These are phyloP conservation scores for Arctopsyche grandis DNA, from an alignment of 1,140 invertebrate species.

Conservation along the genomic window DNA sequence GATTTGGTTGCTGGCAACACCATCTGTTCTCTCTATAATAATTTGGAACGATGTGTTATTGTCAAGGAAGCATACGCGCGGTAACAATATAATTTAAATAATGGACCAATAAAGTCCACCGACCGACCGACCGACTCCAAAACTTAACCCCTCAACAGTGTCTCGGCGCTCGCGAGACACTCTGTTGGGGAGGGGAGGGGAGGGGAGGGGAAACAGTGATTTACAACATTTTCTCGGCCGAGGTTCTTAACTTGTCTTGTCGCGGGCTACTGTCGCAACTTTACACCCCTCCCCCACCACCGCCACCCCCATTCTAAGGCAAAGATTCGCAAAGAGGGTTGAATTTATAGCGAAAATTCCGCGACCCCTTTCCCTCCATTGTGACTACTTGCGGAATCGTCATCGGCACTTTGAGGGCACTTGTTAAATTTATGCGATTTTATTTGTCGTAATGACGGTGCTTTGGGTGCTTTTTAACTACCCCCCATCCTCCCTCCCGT, in stretches of 20 bases:
- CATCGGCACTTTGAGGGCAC: no score
- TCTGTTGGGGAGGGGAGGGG: no score
- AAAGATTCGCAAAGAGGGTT: slow-evolving; percentile 15
- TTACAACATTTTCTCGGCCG: neutral
- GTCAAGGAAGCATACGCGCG: neutral
- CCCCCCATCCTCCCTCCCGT: no score
- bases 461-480: no score
- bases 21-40: no score
- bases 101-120: slow-evolving; percentile 1
- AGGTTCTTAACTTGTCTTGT: slow-evolving; percentile 6
- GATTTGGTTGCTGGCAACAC: no score
- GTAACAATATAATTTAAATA: slow-evolving; percentile 14
- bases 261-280: slow-evolving; percentile 3
- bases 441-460: no score
- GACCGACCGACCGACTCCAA: neutral
- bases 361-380: neutral
- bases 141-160: no score
- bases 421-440: no score
- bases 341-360: slow-evolving; percentile 20
- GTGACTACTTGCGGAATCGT: neutral
- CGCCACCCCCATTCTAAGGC: neutral
- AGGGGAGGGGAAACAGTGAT: slow-evolving; percentile 1
- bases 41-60: neutral
- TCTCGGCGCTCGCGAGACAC: no score
- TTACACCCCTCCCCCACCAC: neutral